phyloP scores from a whole-genome alignment of 2,113 vertebrate species.

The Hydropotes inermis region DNA sequence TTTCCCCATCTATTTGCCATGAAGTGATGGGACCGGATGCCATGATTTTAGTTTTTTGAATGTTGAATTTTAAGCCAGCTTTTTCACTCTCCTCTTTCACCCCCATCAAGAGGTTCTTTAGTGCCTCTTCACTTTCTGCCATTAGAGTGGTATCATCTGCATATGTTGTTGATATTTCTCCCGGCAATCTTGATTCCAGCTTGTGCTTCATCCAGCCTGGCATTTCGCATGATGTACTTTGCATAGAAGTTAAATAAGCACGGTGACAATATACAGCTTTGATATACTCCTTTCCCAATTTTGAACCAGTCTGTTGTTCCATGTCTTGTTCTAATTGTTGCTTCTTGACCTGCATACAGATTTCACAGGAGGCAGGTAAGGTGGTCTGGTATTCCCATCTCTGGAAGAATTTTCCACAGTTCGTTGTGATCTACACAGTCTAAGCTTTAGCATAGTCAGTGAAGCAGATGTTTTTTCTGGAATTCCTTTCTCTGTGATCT shows the following conservation, averaged over 20 bases:
- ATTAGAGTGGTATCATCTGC: not conserved
- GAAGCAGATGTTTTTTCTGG: not conserved
- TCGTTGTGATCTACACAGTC: not conserved
- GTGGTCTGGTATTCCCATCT: not conserved
- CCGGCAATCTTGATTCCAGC: not conserved
- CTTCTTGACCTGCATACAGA: not conserved
- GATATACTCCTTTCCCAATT: not conserved
- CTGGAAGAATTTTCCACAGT: not conserved
- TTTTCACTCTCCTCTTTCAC: not conserved
- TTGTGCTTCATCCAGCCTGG: not conserved
- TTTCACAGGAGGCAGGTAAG: not conserved
- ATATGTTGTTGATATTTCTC: not conserved
- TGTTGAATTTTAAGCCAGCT: not conserved
- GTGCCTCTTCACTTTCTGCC: not conserved
- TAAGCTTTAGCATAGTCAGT: not conserved
- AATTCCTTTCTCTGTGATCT: not conserved
- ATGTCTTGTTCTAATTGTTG: not conserved
- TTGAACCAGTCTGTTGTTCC: not conserved
- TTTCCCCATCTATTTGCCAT: not conserved
- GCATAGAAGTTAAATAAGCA: not conserved
- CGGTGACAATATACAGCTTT: not conserved
- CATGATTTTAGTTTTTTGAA: not conserved
- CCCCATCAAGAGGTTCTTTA: not conserved
- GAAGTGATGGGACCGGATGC: not conserved
- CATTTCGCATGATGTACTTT: not conserved